Percentiles rank a stretch among this genome's conserved stretches.
phyloP scores from a whole-genome alignment of 2,797 vertebrate genomes.

The Peromyscus attwateri region DNA sequence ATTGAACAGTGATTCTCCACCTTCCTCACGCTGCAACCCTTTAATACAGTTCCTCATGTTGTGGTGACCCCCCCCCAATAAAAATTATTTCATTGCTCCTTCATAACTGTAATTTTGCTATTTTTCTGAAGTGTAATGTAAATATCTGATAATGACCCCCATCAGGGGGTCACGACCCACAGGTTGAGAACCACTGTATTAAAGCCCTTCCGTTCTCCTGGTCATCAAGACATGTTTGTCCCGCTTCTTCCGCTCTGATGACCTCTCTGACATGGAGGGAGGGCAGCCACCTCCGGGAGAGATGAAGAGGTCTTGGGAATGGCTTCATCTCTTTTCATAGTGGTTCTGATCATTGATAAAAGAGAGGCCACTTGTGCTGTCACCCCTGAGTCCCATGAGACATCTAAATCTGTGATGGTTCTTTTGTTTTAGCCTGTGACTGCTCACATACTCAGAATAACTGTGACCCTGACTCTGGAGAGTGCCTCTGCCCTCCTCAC shows the following conservation, averaged over 20 bases:
- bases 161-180: background rate
- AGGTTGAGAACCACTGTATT: background rate
- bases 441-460: slow-evolving; percentile 94
- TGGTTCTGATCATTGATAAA: background rate
- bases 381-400: fast-evolving
- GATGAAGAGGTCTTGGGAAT: fast-evolving
- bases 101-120: background rate
- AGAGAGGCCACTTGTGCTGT: background rate
- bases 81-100: background rate
- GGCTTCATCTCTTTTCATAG: background rate
- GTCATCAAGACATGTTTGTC: background rate
- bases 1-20: no score
- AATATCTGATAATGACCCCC: no score
- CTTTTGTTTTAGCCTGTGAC: slow-evolving; percentile 90
- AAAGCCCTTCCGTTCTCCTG: background rate
- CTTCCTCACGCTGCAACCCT: no score
- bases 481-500: slow-evolving; percentile 94
- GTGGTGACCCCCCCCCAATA: background rate
- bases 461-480: slow-evolving; percentile 92
- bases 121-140: background rate
- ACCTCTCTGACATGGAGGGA: background rate
- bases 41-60: background rate
- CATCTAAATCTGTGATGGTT: background rate
- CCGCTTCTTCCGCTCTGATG: fast-evolving
- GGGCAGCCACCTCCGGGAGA: background rate